Conservation (phyloP, 2,113 vertebrate species). For the Coptodon rendalli region DNA sequence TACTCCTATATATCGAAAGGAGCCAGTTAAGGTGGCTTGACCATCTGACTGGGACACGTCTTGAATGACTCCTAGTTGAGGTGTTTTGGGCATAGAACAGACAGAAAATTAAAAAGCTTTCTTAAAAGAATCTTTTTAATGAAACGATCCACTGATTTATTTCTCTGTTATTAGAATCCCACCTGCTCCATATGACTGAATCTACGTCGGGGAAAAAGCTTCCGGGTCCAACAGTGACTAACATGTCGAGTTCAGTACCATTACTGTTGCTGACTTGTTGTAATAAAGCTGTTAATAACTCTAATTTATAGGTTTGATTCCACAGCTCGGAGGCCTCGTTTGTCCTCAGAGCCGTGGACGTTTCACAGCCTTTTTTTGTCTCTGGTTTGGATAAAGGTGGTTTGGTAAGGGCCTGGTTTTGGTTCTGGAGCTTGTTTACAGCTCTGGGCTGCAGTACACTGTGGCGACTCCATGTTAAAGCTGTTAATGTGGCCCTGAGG, state of each 20-base stretch:
- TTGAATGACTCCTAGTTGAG: not conserved
- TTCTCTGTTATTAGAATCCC: not conserved
- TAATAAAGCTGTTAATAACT: not conserved
- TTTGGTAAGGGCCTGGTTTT: not conserved
- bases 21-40: not conserved
- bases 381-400: not conserved
- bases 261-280: not conserved
- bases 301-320: not conserved
- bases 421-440: not conserved
- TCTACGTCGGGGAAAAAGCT: not conserved
- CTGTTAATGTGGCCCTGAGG: constrained; percentile 40
- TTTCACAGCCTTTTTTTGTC: not conserved
- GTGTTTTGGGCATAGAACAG: not conserved
- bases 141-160: not conserved
- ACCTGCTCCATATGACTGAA: not conserved
- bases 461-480: constrained; percentile 4
- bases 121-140: not conserved
- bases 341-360: not conserved
- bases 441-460: not conserved
- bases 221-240: rapidly evolving
- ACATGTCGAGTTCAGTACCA: rapidly evolving
- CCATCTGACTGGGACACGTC: not conserved
- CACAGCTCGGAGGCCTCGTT: not conserved
- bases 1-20: not conserved
- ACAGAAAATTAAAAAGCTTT: not conserved